Evolutionary conservation across 1,140 invertebrate species (phyloP), one percentile per base, ranked within the genome.

Genomic region (Frieseomelitta varia): DNA sequence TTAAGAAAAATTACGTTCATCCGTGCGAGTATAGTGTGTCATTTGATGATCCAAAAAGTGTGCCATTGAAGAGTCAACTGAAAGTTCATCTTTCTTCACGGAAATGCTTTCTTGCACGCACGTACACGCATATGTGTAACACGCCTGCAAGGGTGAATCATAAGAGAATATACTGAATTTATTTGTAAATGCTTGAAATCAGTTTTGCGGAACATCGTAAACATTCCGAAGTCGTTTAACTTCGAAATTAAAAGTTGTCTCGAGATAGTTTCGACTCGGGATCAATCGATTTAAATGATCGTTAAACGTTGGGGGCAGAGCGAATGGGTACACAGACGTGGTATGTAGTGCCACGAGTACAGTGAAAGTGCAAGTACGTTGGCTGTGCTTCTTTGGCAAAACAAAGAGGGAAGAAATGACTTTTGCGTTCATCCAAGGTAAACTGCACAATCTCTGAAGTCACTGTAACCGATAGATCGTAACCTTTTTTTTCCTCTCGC

Each of bases 401-500:
- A 19, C 27, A 39, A 30, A 53, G 63, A 39, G 27, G 58, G 77
- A 77, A 63, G 58, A 53, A 89, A 80, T 61, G 30, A 82, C 68
- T 81, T 89, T 56, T 88, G 65, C 78, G 56, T 86, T 67, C 53
- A 67, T n/a, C 76, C 84, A 89, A 89, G 87, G 84, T 84, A 82
- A 88, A 84, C 84, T 71, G 27, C 61, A 55, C 51, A 68, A 71
- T 24, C 4, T 68, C 47, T 47, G 65, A 79, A n/a, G 39, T 53
- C 34, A 78, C 12, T 58, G 24, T 27, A 51, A 47, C 27, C 56
- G 63, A 47, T 81, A 39, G 55, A 47, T 71, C 47, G 63, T 17
- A 34, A 79, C 34, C 17, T 27, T 55, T 30, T 65, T 55, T 67
- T 39, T 34, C 12, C 30, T 24, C 21, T 4, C 1, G 21, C 2